Base-by-base conservation (phyloP, 2,113 vertebrate genomes). In the Pelvicachromis taeniatus region DNA sequence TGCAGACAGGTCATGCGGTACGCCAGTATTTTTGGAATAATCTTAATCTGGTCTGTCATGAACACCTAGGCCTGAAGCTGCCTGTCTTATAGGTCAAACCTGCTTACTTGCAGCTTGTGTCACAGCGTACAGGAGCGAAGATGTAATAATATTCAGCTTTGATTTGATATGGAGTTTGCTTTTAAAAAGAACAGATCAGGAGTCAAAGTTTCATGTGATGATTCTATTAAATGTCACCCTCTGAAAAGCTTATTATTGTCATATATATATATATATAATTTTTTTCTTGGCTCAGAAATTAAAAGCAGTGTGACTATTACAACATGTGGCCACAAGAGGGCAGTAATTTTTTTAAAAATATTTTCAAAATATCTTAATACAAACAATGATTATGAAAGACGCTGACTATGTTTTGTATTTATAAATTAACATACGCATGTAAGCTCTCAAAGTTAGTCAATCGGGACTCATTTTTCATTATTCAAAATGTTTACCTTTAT, bases 1-100 rank as follows among this genome's bases (percentile, higher is more conserved):
- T 61, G 80, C 59, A 75, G 45, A 70, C 3, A 50, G 3, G 23
- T 75, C 73, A 77, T 17, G 50, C 29, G 21, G 48, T 59, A 7
- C 14, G 21, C 31, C 29, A 23, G 48, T 94, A 91, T 92, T 91
- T 95, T 90, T 94, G 85, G 92, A 93, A 42, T 78, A 52, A 87
- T 73, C 78, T 86, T 92, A 91, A 91, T 92, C 89, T 85, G n/a
- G 21, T 70, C 31, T 29, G 85, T 89, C 86, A 91, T 82, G 42
- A 93, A 92, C 86, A 93, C 68, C 78, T n/a, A 84, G 85, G 87
- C 90, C 91, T 91, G 19, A 29, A 77, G 68, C 35, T 53, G 50
- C 4, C 35, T 56, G 38, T 63, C 48, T 75, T 81, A 29, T 70
- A 90, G 89, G 61, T 77, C 55, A 77, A 56, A 85, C 80, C 52